Evolutionary conservation across 2,113 vertebrate genomes (phyloP), one percentile per base, ranked within the genome.

Genomic region (human (Homo sapiens)): DNA sequence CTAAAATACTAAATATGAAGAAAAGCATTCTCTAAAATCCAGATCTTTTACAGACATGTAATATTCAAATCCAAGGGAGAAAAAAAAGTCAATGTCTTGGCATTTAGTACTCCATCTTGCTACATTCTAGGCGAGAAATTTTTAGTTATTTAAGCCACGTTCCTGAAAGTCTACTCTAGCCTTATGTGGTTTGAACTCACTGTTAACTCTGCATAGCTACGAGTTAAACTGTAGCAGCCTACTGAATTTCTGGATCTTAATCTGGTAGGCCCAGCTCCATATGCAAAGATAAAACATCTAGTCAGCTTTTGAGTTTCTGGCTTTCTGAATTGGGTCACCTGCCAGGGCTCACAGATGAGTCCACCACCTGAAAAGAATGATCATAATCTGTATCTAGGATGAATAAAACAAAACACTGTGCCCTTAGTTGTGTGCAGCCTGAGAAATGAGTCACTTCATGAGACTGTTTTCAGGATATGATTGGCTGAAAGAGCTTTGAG

Each of bases 11-110:
- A 95, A 97, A 40, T 64, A 79, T 73, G 64, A 93, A 38, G 25
- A 90, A 90, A 95, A 70, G 8, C 52, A 83, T 73, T 79, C 72
- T 80, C 61, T 80, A 93, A 95, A 93, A 90, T 81, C 22, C 8
- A 90, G 38, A 79, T 52, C 6, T 45, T 38, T 85, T 80, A 25
- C 20, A 83, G 43, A 78, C 27, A 92, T 43, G 40, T 76, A 82
- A 88, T 70, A 43, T 38, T 72, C 27, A 96, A 68, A 61, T 68
- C 30, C 23, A 70, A 83, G 43, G 66, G 9, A 61, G 82, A 35
- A 40, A 70, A 90, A 59, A 48, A 40, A 50, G 5, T 61, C 43
- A 35, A 35, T 23, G 14, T 70, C 40, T 70, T 59, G 81, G n/a
- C 48, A 83, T 73, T 87, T 73, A 92, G 13, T 45, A 22, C 27